Percentiles rank a stretch among this genome's conserved stretches.
phyloP scores from a whole-genome alignment of 2,888 invertebrate species.

The Megastigmus dorsalis region DNA sequence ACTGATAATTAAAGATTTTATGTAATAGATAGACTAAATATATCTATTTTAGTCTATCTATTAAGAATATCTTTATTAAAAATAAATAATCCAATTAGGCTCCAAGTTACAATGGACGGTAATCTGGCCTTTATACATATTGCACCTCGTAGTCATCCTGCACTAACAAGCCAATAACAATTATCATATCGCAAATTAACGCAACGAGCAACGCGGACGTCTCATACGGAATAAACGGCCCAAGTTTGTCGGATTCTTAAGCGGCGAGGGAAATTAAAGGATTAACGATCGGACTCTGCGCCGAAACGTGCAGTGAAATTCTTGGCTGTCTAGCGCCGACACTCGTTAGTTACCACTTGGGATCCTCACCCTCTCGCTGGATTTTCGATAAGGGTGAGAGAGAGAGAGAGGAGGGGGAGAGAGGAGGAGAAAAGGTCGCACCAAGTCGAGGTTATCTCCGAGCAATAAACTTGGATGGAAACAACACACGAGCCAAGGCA shows the following conservation, averaged over 20 bases:
- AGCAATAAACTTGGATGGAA: constrained; percentile 70
- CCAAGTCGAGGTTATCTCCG: constrained; percentile 69
- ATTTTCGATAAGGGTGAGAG: constrained; percentile 68
- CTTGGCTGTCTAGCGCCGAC: not conserved
- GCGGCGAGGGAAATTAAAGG: constrained; percentile 30
- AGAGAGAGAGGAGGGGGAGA: constrained; percentile 55
- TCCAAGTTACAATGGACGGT: too few relatives aligned
- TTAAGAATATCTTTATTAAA: too few relatives aligned
- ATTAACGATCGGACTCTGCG: constrained; percentile 27
- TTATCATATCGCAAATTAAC: too few relatives aligned
- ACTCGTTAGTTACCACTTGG: constrained; percentile 69
- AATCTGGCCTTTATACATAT: too few relatives aligned
- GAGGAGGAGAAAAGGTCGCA: constrained; percentile 36
- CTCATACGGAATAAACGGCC: too few relatives aligned
- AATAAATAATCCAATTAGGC: too few relatives aligned
- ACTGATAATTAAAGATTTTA: too few relatives aligned
- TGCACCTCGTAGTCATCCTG: too few relatives aligned
- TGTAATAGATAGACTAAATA: too few relatives aligned
- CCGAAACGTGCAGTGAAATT: constrained; percentile 22
- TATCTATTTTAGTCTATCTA: too few relatives aligned
- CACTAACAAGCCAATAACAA: too few relatives aligned
- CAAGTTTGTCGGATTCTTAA: not conserved
- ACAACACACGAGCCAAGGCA: constrained; percentile 63
- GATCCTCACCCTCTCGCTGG: constrained; percentile 46
- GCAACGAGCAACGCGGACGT: too few relatives aligned